Base-by-base conservation (phyloP, 92 coral and sea anemone species). In the Ricordea florida region DNA sequence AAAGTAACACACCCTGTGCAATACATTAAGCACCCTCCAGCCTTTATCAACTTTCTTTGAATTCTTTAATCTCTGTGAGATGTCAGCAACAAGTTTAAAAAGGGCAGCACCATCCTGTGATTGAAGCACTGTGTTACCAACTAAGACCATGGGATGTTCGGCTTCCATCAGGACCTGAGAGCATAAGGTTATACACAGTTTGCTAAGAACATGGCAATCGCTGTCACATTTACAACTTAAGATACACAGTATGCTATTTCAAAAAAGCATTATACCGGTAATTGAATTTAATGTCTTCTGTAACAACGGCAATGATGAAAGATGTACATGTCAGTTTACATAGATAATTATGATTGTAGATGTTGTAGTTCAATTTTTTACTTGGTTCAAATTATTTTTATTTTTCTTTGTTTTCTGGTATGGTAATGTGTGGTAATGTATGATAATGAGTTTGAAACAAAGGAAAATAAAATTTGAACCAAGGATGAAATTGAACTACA, bases 21-120 rank as follows among this genome's bases (percentile, higher is more conserved):
- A 35, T 15, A 96, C 88, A 67, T 96, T 96, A n/a, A 96, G 96
- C n/a, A 90, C 94, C 42, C 93, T 89, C 99, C 99, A 96, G 25
- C 81, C 91, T 3, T 88, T 77, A 35, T 93, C 91, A 37, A 71
- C 89, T 26, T 73, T 67, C 60, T 86, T 59, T 1, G 85, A 80
- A 38, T 71, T 69, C 66, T 86, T 96, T 30, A 96, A 70, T 72
- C 89, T 96, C 27, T 88, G 79, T 26, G 99, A 91, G 82, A 96
- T 86, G 76, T 90, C 88, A 43, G 94, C 84, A 1, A 86, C 86
- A 33, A 85, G 68, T 40, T 82, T 85, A 29, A 85, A 81, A 18
- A 92, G 41, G 10, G 85, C 89, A 29, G 66, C 62, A 42, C 93
- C 97, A 66, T 92, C 96, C 55, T 86, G 82, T 34, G 90, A 91